Conservation (phyloP, 2,797 vertebrate species). For the Onychomys arenicola region DNA sequence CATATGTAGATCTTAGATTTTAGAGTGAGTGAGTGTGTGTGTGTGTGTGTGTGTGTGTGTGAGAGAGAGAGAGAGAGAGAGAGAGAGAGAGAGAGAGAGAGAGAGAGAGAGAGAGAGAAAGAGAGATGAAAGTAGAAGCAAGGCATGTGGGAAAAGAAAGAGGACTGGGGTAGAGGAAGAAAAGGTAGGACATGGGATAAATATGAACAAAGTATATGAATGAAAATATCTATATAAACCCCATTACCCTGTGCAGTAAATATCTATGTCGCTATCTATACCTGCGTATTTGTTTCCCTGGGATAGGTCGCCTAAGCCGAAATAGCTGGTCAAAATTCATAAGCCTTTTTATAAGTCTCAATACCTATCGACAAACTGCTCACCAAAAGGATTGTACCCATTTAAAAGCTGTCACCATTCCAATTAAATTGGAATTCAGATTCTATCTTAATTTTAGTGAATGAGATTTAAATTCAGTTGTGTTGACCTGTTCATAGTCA, state of each 20-base stretch:
- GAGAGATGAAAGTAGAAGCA: neutral
- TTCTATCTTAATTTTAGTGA: slow-evolving; percentile 1
- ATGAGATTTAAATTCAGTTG: neutral
- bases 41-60: neutral
- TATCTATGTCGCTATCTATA: no score
- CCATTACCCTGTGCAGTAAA: neutral
- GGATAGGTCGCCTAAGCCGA: slow-evolving; percentile 16
- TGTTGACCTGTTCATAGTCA: neutral
- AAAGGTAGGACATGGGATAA: no score
- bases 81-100: no score
- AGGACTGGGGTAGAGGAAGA: no score
- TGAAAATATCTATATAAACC: neutral
- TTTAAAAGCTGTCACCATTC: neutral
- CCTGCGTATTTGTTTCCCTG: no score
- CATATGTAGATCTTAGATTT: neutral
- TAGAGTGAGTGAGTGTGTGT: neutral
- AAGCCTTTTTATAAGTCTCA: slow-evolving; percentile 24
- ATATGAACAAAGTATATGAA: neutral
- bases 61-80: neutral
- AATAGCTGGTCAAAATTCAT: neutral
- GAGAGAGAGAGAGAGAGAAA: no score
- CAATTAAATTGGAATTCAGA: neutral
- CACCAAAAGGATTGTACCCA: neutral
- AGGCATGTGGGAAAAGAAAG: neutral
- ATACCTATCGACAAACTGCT: neutral